Conservation (phyloP, 2,888 invertebrate species). For the Ophonus ardosiacus region DNA sequence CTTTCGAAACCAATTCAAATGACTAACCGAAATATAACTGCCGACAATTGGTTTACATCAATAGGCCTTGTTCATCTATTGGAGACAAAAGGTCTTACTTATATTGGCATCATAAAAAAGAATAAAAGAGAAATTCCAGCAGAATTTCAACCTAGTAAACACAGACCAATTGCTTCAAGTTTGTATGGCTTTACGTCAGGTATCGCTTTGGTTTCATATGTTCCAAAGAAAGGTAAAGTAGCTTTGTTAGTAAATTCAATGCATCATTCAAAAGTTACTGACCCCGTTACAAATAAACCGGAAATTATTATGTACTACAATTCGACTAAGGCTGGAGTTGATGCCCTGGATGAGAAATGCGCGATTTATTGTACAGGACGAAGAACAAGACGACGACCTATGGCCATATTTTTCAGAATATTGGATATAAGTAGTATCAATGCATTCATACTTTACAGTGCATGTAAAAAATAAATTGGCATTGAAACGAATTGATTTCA, state of each 20-base stretch:
- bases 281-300: slow-evolving; percentile 54
- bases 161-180: slow-evolving; percentile 64
- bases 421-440: slow-evolving; percentile 41
- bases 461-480: slow-evolving; percentile 17
- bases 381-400: slow-evolving; percentile 33
- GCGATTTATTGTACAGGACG: slow-evolving; percentile 27
- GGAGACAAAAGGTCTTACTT: slow-evolving; percentile 66
- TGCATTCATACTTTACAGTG: slow-evolving; percentile 35
- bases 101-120: slow-evolving; percentile 68
- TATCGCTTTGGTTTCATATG: slow-evolving; percentile 62
- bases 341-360: slow-evolving; percentile 39
- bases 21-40: too few relatives aligned
- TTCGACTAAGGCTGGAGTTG: slow-evolving; percentile 31
- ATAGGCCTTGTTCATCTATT: slow-evolving; percentile 67
- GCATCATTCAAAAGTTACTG: slow-evolving; percentile 64
- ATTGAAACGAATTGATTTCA: slow-evolving; percentile 21
- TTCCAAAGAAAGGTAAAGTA: slow-evolving; percentile 58
- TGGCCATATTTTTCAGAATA: slow-evolving; percentile 55
- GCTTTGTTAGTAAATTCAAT: slow-evolving; percentile 65
- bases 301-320: slow-evolving; percentile 31
- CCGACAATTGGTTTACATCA: too few relatives aligned
- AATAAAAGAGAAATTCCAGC: slow-evolving; percentile 67
- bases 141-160: slow-evolving; percentile 68
- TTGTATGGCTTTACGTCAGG: slow-evolving; percentile 67
- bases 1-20: slow-evolving; percentile 43